Conservation (phyloP, 2,797 vertebrate species). For the Anableps anableps region DNA sequence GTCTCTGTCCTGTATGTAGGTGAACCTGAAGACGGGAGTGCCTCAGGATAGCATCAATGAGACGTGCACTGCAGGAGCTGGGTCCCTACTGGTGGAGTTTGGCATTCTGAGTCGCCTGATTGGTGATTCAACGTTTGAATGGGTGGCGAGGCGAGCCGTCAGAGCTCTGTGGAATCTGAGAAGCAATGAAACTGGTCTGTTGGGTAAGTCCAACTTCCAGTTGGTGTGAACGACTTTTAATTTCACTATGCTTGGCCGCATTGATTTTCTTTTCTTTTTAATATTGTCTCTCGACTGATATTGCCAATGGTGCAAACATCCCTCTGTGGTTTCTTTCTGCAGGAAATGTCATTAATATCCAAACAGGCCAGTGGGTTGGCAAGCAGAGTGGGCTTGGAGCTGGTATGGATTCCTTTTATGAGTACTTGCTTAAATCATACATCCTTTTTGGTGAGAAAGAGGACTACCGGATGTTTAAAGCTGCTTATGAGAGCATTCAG, state of each 20-base stretch:
- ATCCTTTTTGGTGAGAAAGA: slow-evolving; percentile 97
- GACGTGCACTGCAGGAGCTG: slow-evolving; percentile 95
- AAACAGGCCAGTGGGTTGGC: slow-evolving; percentile 97
- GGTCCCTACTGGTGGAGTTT: slow-evolving; percentile 96
- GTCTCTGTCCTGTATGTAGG: slow-evolving; percentile 75
- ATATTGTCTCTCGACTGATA: neutral
- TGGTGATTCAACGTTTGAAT: slow-evolving; percentile 96
- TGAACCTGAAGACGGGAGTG: slow-evolving; percentile 94
- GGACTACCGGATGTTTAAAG: slow-evolving; percentile 94
- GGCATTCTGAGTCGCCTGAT: slow-evolving; percentile 95
- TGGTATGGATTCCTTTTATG: slow-evolving; percentile 96
- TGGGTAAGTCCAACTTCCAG: slow-evolving; percentile 79
- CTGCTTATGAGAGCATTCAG: slow-evolving; percentile 93
- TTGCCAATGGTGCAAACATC: neutral
- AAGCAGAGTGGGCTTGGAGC: slow-evolving; percentile 97
- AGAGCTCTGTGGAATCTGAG: slow-evolving; percentile 94
- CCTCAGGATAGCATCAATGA: slow-evolving; percentile 93
- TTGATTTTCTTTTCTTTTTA: neutral
- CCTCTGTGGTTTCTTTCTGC: slow-evolving; percentile 23
- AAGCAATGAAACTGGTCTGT: slow-evolving; percentile 92
- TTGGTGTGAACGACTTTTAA: neutral
- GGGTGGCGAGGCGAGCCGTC: slow-evolving; percentile 95
- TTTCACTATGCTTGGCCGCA: neutral
- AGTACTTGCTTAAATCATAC: slow-evolving; percentile 97
- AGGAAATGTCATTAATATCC: slow-evolving; percentile 98